Evolutionary conservation across 2,797 vertebrate genomes (phyloP), one percentile per base, ranked within the genome.

Genomic region (Smutsia gigantea): DNA sequence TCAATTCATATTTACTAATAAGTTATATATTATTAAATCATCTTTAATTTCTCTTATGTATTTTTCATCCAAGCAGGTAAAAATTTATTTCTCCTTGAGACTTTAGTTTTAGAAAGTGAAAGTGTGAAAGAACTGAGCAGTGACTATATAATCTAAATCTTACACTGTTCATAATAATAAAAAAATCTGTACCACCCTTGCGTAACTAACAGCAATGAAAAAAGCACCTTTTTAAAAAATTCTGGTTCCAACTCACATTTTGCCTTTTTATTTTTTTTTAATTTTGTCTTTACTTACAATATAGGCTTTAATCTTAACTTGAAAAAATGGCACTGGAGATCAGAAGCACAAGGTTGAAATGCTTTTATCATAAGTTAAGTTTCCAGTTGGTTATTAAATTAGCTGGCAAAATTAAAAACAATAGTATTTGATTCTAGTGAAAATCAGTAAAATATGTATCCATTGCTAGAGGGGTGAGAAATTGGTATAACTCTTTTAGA

Each of bases 51-150:
- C 57, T 72, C 77, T 75, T 51, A 72, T 17, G 7, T 53, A 81
- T 59, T 94, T 96, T 94, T 96, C 55, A 91, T 87, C 55, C 71
- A 84, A 59, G 53, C 34, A 94, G 83, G 25, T 75, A 86, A 88
- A 93, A 88, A 39, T 72, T 37, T 86, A 69, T 90, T 81, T 37
- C 46, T 75, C 57, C 75, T 75, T 83, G 64, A 82, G 34, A 71
- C 14, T 85, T 91, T 63, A 88, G 49, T 90, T 90, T 94, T 93
- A 39, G 21, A 97, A 90, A 93, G 89, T 7, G 1, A 37, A 97
- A 96, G 46, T 68, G 18, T 68, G 53, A 95, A 89, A 81, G 57
- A 82, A 90, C 66, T 92, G n/a, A 85, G 27, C 14, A 74, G 25
- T 72, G 27, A 93, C 69, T 51, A 78, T 37, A 87, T 74, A 94